phyloP scores from a whole-genome alignment of 2,113 vertebrate species.

The Nicator chloris region DNA sequence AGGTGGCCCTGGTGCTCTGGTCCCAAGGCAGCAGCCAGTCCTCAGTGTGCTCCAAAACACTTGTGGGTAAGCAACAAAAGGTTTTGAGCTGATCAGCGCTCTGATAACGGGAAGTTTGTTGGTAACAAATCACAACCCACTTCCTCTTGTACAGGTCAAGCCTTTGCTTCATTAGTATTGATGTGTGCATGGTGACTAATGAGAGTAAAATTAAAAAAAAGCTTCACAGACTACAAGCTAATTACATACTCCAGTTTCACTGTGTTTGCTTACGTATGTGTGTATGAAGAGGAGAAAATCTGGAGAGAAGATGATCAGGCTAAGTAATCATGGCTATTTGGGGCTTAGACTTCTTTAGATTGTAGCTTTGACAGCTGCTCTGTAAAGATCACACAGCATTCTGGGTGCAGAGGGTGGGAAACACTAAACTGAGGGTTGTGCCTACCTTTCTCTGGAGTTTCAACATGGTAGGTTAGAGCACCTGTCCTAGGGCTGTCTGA shows the following conservation, averaged over 20 bases:
- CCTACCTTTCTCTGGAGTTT: background rate
- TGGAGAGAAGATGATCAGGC: background rate
- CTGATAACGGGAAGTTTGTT: background rate
- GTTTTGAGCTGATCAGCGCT: background rate
- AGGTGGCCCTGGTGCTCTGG: no score
- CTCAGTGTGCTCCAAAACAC: background rate
- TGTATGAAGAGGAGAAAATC: background rate
- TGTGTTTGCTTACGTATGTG: background rate
- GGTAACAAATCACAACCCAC: background rate
- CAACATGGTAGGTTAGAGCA: background rate
- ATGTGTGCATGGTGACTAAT: background rate
- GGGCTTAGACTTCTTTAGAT: background rate
- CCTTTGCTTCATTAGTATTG: background rate
- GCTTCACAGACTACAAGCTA: background rate
- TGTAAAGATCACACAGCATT: background rate
- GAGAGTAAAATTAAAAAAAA: background rate
- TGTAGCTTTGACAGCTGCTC: background rate
- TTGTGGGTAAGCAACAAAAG: background rate
- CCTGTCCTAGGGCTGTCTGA: background rate
- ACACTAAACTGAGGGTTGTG: background rate
- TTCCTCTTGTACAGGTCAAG: background rate
- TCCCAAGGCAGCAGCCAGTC: background rate
- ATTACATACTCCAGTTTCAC: background rate
- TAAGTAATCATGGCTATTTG: background rate
- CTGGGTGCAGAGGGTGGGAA: background rate